Conservation (phyloP, 2,888 invertebrate genomes). For the Callosobruchus maculatus region DNA sequence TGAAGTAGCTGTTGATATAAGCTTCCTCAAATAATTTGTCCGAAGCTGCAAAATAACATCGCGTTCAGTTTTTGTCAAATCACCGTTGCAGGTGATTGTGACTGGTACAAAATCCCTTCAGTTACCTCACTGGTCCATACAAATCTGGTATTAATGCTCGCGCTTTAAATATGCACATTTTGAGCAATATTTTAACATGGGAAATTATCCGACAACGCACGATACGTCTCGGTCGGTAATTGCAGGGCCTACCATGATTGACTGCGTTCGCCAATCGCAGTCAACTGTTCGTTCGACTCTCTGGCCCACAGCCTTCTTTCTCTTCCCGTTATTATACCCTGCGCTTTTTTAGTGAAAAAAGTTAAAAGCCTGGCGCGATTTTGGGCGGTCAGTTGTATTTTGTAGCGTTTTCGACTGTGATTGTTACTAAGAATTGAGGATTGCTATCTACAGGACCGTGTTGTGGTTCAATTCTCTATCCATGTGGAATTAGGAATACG, state of each 20-base stretch:
- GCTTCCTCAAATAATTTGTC: no score
- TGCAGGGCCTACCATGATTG: constrained; percentile 36
- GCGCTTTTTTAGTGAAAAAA: constrained; percentile 31
- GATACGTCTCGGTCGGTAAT: constrained; percentile 28
- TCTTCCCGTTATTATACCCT: not conserved
- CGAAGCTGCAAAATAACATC: no score
- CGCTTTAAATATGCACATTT: constrained; percentile 2
- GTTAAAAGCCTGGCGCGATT: constrained; percentile 34
- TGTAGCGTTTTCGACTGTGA: not conserved
- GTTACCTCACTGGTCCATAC: not conserved
- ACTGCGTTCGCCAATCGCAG: constrained; percentile 35
- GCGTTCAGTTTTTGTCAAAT: no score
- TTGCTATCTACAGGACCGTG: not conserved
- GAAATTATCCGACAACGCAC: constrained; percentile 1
- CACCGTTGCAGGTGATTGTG: no score
- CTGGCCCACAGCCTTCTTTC: not conserved
- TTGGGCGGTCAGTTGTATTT: not conserved
- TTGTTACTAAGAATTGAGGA: not conserved
- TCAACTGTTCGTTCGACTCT: not conserved
- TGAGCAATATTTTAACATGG: constrained; percentile 5
- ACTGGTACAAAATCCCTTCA: not conserved
- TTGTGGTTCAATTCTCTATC: not conserved
- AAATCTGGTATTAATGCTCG: not conserved
- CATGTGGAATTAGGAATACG: no score
- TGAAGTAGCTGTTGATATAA: no score